Conservation (phyloP, 1,140 invertebrate genomes). For the Heliconius eleuchia region DNA sequence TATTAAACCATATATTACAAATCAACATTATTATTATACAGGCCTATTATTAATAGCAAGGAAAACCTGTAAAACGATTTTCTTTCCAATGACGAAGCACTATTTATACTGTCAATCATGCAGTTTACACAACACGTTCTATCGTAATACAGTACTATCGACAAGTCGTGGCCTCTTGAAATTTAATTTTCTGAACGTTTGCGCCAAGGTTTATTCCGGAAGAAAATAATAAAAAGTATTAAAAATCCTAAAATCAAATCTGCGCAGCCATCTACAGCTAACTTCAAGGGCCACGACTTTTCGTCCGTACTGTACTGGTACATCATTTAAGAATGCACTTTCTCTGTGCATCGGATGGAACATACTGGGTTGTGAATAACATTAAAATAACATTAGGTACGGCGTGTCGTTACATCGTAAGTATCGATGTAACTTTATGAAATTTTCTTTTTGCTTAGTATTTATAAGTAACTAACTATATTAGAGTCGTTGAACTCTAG, state of each 20-base stretch:
- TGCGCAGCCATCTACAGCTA: too few species aligned
- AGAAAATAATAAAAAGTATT: too few species aligned
- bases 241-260: too few species aligned
- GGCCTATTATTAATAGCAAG: neutral
- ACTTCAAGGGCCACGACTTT: too few species aligned
- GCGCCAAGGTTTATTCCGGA: too few species aligned
- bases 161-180: too few species aligned
- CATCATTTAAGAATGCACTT: slow-evolving; percentile 35
- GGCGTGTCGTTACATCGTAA: slow-evolving; percentile 18
- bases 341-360: slow-evolving; percentile 36
- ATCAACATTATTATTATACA: neutral
- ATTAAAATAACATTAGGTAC: slow-evolving; percentile 35
- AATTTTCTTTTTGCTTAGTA: neutral
- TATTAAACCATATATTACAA: neutral
- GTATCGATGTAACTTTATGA: slow-evolving; percentile 13
- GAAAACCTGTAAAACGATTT: slow-evolving; percentile 8
- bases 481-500: slow-evolving; percentile 6
- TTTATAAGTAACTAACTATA: neutral
- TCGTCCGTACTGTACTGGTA: neutral
- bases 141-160: neutral
- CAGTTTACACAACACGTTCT: slow-evolving; percentile 4
- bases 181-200: too few species aligned
- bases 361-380: slow-evolving; percentile 34
- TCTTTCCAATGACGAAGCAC: slow-evolving; percentile 1
- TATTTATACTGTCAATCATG: slow-evolving; percentile 4